Percentiles rank a stretch among this genome's conserved stretches.
Conservation (phyloP, 2,113 vertebrate species). For the Colius striatus region DNA sequence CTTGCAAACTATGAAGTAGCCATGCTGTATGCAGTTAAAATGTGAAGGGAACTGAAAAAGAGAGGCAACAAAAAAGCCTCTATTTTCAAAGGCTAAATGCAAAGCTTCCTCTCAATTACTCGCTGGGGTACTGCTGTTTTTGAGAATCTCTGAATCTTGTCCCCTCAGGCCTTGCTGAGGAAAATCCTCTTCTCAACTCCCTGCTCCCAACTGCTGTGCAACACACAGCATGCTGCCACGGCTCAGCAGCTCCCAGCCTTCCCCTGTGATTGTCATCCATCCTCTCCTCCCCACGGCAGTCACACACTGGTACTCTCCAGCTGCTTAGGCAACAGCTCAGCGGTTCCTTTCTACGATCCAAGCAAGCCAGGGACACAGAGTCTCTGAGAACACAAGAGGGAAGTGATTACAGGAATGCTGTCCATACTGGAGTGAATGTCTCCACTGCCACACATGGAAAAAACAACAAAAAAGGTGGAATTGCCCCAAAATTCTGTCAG, state of each 20-base stretch:
- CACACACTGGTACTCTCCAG: constrained; percentile 16
- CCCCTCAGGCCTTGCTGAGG: not conserved
- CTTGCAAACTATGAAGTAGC: not conserved
- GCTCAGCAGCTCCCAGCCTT: not conserved
- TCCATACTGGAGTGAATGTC: not conserved
- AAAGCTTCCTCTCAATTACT: not conserved
- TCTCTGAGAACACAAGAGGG: not conserved
- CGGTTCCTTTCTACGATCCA: not conserved
- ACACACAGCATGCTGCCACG: not conserved
- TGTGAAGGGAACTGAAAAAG: not conserved
- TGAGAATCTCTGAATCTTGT: not conserved
- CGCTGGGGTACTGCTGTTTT: not conserved
- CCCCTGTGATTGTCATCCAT: not conserved
- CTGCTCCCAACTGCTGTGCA: not conserved
- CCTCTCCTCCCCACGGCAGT: not conserved
- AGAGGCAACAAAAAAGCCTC: not conserved
- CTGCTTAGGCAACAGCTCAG: constrained; percentile 35
- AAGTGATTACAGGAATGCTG: not conserved
- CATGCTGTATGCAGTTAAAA: not conserved
- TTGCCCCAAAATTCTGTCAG: not conserved
- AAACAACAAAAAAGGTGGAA: too few species aligned
- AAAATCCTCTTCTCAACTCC: not conserved
- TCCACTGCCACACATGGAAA: not conserved
- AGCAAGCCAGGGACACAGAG: not conserved
- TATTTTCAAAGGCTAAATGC: not conserved